Evolutionary conservation across 2,797 vertebrate species (phyloP), one percentile per base, ranked within the genome.

Genomic region (Sebastes iracundus): DNA sequence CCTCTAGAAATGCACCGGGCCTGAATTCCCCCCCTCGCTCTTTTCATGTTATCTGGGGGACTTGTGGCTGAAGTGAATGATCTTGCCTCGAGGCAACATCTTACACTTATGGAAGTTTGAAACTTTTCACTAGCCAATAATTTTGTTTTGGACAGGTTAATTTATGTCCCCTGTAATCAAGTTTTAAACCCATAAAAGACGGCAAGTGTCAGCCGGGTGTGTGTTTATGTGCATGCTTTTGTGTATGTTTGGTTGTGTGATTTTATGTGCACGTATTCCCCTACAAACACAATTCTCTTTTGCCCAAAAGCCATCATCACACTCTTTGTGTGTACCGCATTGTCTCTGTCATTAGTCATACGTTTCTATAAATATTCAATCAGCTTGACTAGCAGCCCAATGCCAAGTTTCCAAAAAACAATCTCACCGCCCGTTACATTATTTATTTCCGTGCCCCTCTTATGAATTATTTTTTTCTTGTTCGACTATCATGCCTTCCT

Each of bases 341-440:
- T 85, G 89, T 90, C 85, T 89, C 65, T 87, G 88, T 92, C 94
- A 91, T 94, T 93, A 93, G 90, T 93, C 91, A 94, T 84, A 92
- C 80, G 82, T 87, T 92, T 93, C 92, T 92, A 93, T 94, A 93
- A 94, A 94, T 94, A 95, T 95, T 93, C 92, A 92, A 94, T 93
- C 89, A 93, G 88, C 81, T 83, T 91, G 90, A 93, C 87, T 82
- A 87, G 85, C 75, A 88, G 82, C 84, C 65, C 61, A 88, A 88
- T 80, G 79, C 86, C 84, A 88, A 87, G 75, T 90, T 92, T 84
- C 78, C 78, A 90, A 88, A 92, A 93, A 90, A 90, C 90, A 93
- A 93, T 94, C 82, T 92, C 85, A 75, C 86, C 52, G 62, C 49
- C 72, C 8, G 23, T 81, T 93, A 86, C 87, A 95, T 94, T 94